Conservation (phyloP, 2,113 vertebrate species). For the Labrus mixtus region DNA sequence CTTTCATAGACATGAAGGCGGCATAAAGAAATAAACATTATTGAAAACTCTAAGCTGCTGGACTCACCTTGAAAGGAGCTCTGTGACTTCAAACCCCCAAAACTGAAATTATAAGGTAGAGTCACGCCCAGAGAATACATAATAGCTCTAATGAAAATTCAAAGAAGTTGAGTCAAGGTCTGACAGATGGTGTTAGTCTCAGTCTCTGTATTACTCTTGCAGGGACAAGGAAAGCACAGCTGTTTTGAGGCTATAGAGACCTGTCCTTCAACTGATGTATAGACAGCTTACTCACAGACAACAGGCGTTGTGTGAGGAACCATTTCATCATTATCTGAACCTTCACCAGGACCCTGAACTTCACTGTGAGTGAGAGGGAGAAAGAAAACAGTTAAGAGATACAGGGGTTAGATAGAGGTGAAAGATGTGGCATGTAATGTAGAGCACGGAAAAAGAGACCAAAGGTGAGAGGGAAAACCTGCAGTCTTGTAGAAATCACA, state of each 20-base stretch:
- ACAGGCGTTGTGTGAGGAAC: not conserved
- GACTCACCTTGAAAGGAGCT: slow-evolving; percentile 45
- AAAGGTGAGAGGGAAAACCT: not conserved
- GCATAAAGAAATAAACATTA: slow-evolving; percentile 46
- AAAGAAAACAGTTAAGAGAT: slow-evolving; percentile 1
- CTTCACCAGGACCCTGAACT: slow-evolving; percentile 60
- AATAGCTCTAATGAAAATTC: slow-evolving; percentile 28
- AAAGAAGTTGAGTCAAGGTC: slow-evolving; percentile 30
- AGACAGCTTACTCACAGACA: slow-evolving; percentile 38
- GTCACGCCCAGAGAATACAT: slow-evolving; percentile 7
- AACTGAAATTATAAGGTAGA: slow-evolving; percentile 16
- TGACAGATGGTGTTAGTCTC: slow-evolving; percentile 14
- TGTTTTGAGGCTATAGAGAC: slow-evolving; percentile 34
- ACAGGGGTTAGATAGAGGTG: slow-evolving; percentile 6
- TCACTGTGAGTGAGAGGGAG: slow-evolving; percentile 6
- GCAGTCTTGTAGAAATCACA: not conserved
- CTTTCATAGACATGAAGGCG: not conserved
- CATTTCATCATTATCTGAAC: slow-evolving; percentile 51
- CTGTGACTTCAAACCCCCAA: slow-evolving; percentile 23
- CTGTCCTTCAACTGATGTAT: slow-evolving; percentile 50
- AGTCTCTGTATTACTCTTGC: slow-evolving; percentile 31
- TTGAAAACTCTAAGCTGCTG: slow-evolving; percentile 33
- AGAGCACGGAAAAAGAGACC: slow-evolving; percentile 2
- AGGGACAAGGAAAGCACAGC: slow-evolving; percentile 30
- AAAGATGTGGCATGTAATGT: slow-evolving; percentile 8